phyloP scores from a whole-genome alignment of 2,797 vertebrate species.

The Argyrosomus regius region DNA sequence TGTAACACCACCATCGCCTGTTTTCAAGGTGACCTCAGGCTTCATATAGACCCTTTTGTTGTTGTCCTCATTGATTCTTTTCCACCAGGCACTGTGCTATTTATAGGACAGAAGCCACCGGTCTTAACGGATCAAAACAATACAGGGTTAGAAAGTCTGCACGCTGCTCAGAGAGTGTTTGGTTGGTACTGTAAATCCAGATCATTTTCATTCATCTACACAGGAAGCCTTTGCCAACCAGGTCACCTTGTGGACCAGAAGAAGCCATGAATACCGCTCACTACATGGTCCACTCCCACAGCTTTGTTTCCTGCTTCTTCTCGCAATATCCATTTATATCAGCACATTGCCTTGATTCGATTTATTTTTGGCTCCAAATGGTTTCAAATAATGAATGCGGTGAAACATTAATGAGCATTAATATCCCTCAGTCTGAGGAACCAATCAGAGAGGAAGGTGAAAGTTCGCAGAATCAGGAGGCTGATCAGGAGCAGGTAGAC shows the following conservation, averaged over 20 bases:
- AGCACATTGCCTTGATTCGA: not conserved
- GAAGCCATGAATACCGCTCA: not conserved
- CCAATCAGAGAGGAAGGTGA: conserved; percentile 65
- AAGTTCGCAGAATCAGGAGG: conserved; percentile 58
- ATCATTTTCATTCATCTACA: conserved; percentile 34
- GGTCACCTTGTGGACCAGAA: conserved; percentile 38
- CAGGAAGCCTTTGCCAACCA: not conserved
- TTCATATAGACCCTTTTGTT: conserved; percentile 28
- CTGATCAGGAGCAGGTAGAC: conserved; percentile 78
- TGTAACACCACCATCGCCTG: not conserved
- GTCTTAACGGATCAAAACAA: conserved; percentile 56
- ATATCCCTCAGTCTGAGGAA: conserved; percentile 72
- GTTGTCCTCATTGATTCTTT: conserved; percentile 57
- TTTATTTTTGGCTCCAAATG: not conserved
- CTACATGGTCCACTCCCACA: not conserved
- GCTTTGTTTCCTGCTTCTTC: not conserved
- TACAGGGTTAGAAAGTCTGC: conserved; percentile 28
- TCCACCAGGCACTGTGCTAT: conserved; percentile 55
- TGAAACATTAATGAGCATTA: conserved; percentile 11
- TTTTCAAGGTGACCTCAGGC: conserved; percentile 55
- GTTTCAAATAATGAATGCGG: not conserved
- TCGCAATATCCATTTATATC: not conserved
- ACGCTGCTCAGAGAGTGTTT: conserved; percentile 10
- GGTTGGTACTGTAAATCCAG: conserved; percentile 17
- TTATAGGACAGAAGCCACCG: conserved; percentile 53